Base-by-base conservation (phyloP, 2,797 vertebrate genomes). In the Benthosema pterotum region DNA sequence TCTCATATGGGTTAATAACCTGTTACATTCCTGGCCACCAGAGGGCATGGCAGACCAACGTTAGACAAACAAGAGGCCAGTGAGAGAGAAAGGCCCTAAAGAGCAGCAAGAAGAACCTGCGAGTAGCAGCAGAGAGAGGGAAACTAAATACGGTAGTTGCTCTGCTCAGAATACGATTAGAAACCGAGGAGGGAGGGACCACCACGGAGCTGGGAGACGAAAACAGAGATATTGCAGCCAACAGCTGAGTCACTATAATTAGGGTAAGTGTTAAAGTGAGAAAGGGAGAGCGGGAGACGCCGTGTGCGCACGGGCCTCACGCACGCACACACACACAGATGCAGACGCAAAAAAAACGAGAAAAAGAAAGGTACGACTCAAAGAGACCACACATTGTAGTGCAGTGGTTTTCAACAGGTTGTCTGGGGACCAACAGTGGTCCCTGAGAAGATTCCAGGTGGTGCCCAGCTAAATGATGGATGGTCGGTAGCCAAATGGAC, bases 261-360 rank as follows among this genome's bases (percentile, higher is more conserved):
- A 70, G 62, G 22, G 74, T 67, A 78, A 83, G 75, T 80, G 22
- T 74, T 57, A 82, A 80, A 81, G 67, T 57, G 60, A 80, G 72
- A 83, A 51, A 7, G 14, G n/a, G n/a, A 4, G 42, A 16, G 16
- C 38, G 9, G 1, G 15, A 11, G 15, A 57, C 15, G n/a, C n/a
- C n/a, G 54, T 14, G 42, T 8, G 42, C 42, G 5, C 45, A 9
- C 14, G 8, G 11, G 3, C 15, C 16, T 4, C 4, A 55, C 25
- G 15, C 18, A 3, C 16, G 1, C 5, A 17, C 48, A 48, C 17
- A 54, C 14, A 45, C 11, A 53, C 50, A 16, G 9, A 7, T 17
- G n/a, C 43, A 32, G n/a, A 19, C 50, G 25, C 60, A 48, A 38
- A 38, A 32, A 9, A 38, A 38, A 38, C 32, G 32, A 38, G 32